Evolutionary conservation across 2,888 invertebrate genomes (phyloP).

Genomic region (Spilarctia lutea): DNA sequence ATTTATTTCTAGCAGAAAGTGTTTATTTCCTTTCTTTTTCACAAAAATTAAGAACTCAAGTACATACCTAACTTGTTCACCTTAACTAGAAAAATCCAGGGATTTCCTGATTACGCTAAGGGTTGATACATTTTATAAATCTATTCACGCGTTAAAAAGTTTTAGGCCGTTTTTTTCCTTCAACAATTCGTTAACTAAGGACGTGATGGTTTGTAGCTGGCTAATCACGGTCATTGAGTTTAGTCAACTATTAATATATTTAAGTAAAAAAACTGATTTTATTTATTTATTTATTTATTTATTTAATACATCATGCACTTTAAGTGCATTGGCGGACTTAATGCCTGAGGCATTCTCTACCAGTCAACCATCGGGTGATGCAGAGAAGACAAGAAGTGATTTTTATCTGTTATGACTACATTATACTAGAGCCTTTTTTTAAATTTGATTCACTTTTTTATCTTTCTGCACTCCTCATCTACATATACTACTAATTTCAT

Average conservation of each 20-base stretch:
- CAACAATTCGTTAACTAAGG: constrained; percentile 59
- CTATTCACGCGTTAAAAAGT: constrained; percentile 62
- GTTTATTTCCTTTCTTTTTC: background rate
- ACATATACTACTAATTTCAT: too few species aligned
- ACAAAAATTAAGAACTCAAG: constrained; percentile 20
- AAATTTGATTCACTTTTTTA: too few species aligned
- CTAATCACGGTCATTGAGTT: constrained; percentile 22
- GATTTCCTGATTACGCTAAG: constrained; percentile 42
- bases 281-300: too few species aligned
- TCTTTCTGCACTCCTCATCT: too few species aligned
- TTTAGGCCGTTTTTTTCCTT: constrained; percentile 56
- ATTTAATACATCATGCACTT: too few species aligned
- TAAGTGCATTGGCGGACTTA: too few species aligned
- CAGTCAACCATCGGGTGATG: too few species aligned
- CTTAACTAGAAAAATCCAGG: constrained; percentile 31
- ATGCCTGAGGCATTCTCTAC: too few species aligned
- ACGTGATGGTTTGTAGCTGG: constrained; percentile 49
- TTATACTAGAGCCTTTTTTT: too few species aligned
- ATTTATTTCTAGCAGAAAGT: background rate
- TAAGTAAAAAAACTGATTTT: background rate
- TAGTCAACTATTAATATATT: background rate
- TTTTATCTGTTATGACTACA: too few species aligned
- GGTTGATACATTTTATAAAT: constrained; percentile 55
- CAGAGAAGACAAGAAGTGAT: too few species aligned
- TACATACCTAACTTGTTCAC: constrained; percentile 16